Percentiles rank a stretch among this genome's conserved stretches.
Conservation (phyloP, 2,113 vertebrate genomes). For the Monopterus albus region DNA sequence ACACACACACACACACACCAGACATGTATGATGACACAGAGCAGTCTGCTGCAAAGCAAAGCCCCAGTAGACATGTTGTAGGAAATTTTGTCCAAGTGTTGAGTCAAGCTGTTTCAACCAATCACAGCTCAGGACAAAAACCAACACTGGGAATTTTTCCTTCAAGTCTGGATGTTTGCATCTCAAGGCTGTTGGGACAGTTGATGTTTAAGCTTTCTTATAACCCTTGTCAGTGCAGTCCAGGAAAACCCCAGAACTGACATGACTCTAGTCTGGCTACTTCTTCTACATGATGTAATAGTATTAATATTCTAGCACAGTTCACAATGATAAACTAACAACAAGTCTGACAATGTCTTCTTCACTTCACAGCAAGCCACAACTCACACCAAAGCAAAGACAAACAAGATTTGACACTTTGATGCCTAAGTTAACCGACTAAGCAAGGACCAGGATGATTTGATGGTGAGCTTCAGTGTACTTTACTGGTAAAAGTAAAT, state of each 20-base stretch:
- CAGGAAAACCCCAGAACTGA: background rate
- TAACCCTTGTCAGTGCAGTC: background rate
- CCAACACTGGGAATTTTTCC: background rate
- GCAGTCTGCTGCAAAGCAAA: background rate
- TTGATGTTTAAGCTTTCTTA: background rate
- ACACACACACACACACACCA: conserved; percentile 1
- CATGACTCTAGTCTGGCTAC: background rate
- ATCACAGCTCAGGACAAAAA: conserved; percentile 23
- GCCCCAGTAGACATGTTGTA: conserved; percentile 11
- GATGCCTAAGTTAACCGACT: conserved; percentile 16
- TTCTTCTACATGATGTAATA: background rate
- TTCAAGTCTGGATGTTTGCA: background rate
- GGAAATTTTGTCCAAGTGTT: conserved; percentile 9
- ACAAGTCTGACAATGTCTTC: too few relatives aligned
- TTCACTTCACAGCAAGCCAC: too few relatives aligned
- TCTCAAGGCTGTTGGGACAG: background rate
- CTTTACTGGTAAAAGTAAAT: conserved; percentile 39
- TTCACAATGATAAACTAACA: background rate
- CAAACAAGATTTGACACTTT: too few relatives aligned
- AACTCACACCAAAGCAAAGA: too few relatives aligned
- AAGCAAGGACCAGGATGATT: conserved; percentile 26
- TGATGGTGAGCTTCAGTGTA: conserved; percentile 26
- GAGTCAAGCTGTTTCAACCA: conserved; percentile 32
- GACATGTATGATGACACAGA: conserved; percentile 6
- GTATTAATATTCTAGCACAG: background rate